Conservation (phyloP, 1,140 invertebrate species). For the Bombus ignitus region DNA sequence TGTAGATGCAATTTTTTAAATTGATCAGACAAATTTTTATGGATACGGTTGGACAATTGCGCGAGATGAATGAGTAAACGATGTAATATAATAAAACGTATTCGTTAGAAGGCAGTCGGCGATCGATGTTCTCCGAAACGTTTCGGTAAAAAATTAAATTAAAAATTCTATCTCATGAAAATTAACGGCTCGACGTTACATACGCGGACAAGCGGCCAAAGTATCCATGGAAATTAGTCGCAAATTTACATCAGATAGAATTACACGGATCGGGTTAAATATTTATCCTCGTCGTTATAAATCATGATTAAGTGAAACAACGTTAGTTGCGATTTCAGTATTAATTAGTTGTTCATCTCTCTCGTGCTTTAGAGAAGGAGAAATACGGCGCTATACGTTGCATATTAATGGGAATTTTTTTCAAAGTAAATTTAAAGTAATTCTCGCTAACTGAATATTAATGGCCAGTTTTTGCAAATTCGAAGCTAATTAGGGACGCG, state of each 20-base stretch:
- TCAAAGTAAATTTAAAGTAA: neutral
- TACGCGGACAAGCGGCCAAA: neutral
- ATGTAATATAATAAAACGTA: neutral
- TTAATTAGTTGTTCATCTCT: neutral
- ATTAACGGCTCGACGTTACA: neutral
- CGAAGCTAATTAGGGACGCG: neutral
- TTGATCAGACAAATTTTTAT: neutral
- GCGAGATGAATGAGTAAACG: neutral
- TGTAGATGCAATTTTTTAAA: neutral
- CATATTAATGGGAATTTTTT: slow-evolving; percentile 27
- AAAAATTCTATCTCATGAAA: slow-evolving; percentile 19
- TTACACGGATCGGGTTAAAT: neutral
- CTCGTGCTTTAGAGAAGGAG: neutral
- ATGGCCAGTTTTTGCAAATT: slow-evolving; percentile 17
- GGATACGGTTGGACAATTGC: no score
- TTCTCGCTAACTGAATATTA: slow-evolving; percentile 22
- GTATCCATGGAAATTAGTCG: neutral
- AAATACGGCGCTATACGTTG: neutral
- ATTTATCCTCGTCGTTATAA: neutral
- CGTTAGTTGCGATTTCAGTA: neutral
- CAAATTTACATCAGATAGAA: neutral
- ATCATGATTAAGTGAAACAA: neutral
- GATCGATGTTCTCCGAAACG: slow-evolving; percentile 4
- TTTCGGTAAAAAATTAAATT: slow-evolving; percentile 1
- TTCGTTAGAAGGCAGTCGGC: no score